Conservation (phyloP, 2,797 vertebrate genomes). For the Salmo trutta region DNA sequence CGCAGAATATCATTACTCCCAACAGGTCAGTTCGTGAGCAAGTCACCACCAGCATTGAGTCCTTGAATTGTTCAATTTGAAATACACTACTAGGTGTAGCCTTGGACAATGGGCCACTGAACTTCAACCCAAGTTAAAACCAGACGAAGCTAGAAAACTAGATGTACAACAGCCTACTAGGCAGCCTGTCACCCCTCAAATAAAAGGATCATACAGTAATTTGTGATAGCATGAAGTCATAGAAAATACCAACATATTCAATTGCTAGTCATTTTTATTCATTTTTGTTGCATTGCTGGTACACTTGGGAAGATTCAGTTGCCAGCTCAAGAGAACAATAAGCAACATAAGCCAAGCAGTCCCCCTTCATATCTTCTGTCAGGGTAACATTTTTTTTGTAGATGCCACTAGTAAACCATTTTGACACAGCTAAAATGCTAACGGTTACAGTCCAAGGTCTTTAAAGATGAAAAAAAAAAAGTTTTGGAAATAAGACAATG, state of each 20-base stretch:
- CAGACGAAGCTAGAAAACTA: conserved; percentile 3
- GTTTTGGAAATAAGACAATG: conserved; percentile 83
- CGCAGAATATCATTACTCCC: too few species aligned
- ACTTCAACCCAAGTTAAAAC: not conserved
- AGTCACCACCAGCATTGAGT: not conserved
- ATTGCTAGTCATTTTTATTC: conserved; percentile 79
- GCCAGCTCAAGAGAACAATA: conserved; percentile 81
- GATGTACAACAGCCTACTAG: not conserved
- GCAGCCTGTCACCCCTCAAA: not conserved
- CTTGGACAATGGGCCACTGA: not conserved
- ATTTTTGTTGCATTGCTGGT: conserved; percentile 82
- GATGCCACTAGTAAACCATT: conserved; percentile 87
- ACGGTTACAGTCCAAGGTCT: conserved; percentile 88
- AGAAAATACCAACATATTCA: conserved; percentile 17
- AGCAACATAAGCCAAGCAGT: conserved; percentile 82
- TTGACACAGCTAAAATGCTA: conserved; percentile 88
- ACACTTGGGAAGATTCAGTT: conserved; percentile 83
- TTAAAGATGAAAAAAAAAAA: conserved; percentile 74
- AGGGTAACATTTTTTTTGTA: conserved; percentile 67
- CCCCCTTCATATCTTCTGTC: conserved; percentile 70
- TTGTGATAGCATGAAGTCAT: not conserved
- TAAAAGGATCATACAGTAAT: not conserved
- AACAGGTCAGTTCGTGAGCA: not conserved
- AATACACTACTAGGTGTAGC: not conserved
- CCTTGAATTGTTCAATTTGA: not conserved